Percentiles rank a stretch among this genome's conserved stretches.
These are phyloP conservation scores for Ennomos fuscantarius DNA, from an alignment of 2,888 invertebrate species.

Conservation along the genomic window DNA sequence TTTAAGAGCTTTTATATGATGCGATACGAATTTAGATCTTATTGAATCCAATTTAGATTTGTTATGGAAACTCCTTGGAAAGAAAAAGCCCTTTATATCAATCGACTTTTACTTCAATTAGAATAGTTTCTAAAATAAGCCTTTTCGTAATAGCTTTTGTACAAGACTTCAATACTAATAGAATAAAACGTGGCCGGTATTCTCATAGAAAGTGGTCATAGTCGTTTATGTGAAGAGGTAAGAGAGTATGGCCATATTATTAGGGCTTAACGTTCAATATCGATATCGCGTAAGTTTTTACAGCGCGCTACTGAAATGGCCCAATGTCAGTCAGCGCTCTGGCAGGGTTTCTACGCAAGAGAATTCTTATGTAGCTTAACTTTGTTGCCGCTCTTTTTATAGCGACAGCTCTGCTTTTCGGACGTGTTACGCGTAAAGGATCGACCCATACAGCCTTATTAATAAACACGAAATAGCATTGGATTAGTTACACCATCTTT, in stretches of 20 bases:
- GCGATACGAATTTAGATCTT: too few relatives aligned
- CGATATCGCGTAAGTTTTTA: slow-evolving; percentile 25
- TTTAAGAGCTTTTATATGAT: too few relatives aligned
- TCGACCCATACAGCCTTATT: too few relatives aligned
- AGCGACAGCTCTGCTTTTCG: too few relatives aligned
- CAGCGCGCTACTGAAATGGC: slow-evolving; percentile 22
- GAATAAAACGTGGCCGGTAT: slow-evolving; percentile 1
- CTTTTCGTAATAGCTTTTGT: not conserved
- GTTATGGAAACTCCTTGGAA: too few relatives aligned
- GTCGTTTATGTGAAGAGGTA: slow-evolving; percentile 21
- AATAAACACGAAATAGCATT: too few relatives aligned
- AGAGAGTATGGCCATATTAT: slow-evolving; percentile 14
- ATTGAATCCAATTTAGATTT: too few relatives aligned
- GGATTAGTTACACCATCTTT: too few relatives aligned
- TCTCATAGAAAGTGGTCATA: slow-evolving; percentile 10
- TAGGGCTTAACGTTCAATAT: slow-evolving; percentile 24
- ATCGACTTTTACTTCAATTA: not conserved
- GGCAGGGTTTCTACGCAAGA: slow-evolving; percentile 11
- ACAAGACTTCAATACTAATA: slow-evolving; percentile 1
- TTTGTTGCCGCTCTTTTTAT: too few relatives aligned
- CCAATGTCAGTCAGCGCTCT: slow-evolving; percentile 8
- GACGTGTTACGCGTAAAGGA: too few relatives aligned
- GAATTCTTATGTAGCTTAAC: too few relatives aligned
- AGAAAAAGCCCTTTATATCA: too few relatives aligned
- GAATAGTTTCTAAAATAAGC: not conserved